Evolutionary conservation across 2,888 invertebrate genomes (phyloP).

Genomic region (Tachina grossa): DNA sequence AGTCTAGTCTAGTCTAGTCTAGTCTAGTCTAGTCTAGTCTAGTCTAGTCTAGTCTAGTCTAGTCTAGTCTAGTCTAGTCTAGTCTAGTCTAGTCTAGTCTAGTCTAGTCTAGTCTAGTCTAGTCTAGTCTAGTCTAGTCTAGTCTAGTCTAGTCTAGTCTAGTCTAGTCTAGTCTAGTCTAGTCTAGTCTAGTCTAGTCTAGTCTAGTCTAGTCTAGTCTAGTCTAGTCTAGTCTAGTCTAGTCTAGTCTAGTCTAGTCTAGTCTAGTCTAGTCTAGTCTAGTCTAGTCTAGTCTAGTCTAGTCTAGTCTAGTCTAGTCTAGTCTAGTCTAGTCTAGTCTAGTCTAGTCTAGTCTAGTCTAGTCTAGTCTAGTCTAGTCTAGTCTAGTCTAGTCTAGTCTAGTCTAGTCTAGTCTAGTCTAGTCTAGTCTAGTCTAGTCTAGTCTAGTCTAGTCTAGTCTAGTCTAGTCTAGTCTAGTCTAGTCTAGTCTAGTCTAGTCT

Average conservation of each 20-base stretch:
- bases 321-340: slow-evolving; percentile 10
- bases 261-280: slow-evolving; percentile 19
- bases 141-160: not conserved
- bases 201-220: too few relatives aligned
- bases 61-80: slow-evolving; percentile 25
- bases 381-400: slow-evolving; percentile 1
- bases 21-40: not conserved
- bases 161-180: too few relatives aligned
- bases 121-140: slow-evolving; percentile 25
- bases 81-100: slow-evolving; percentile 19
- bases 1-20: not conserved
- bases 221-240: too few relatives aligned
- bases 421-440: too few relatives aligned
- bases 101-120: slow-evolving; percentile 22
- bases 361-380: slow-evolving; percentile 5
- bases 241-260: too few relatives aligned
- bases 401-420: not conserved
- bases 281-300: slow-evolving; percentile 14
- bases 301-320: too few relatives aligned
- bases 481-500: too few relatives aligned
- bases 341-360: slow-evolving; percentile 25
- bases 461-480: too few relatives aligned
- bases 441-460: too few relatives aligned
- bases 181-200: too few relatives aligned
- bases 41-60: slow-evolving; percentile 5